Percentiles rank a stretch among this genome's conserved stretches.
Evolutionary conservation across 1,140 invertebrate genomes (phyloP).

Genomic region (Scaptomyza pallida): DNA sequence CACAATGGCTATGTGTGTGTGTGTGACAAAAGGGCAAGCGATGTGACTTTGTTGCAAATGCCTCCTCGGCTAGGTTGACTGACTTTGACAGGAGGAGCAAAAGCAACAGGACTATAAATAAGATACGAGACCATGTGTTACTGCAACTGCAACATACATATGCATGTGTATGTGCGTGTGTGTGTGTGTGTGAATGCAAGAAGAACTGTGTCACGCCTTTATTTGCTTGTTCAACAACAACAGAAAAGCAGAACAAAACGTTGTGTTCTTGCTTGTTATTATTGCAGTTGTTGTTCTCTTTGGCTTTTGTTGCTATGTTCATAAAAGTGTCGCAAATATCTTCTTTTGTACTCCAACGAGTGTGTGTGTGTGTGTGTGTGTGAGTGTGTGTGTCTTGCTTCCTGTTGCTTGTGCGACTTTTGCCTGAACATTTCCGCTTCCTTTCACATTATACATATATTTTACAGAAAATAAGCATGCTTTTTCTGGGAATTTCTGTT

Average conservation of each 20-base stretch:
- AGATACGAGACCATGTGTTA: conserved; percentile 50
- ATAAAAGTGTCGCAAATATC: conserved; percentile 57
- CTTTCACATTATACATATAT: conserved; percentile 65
- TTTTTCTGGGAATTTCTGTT: conserved; percentile 13
- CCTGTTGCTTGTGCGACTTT: conserved; percentile 71
- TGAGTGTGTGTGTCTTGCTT: conserved; percentile 40
- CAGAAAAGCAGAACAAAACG: conserved; percentile 60
- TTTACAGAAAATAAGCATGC: conserved; percentile 24
- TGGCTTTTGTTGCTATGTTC: conserved; percentile 59
- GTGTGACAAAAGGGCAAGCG: conserved; percentile 33
- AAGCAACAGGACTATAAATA: conserved; percentile 59
- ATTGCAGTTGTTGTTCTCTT: conserved; percentile 49
- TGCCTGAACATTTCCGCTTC: conserved; percentile 74
- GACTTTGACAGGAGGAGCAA: conserved; percentile 60
- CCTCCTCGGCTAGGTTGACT: conserved; percentile 55
- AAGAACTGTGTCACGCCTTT: conserved; percentile 77
- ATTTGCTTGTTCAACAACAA: conserved; percentile 55
- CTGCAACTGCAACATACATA: conserved; percentile 15
- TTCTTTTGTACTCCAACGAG: conserved; percentile 20
- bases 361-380: conserved; percentile 34
- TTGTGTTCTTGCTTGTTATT: conserved; percentile 16
- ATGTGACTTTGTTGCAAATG: conserved; percentile 54
- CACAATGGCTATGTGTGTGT: conserved; percentile 25
- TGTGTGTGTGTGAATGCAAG: conserved; percentile 57
- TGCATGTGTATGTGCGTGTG: conserved; percentile 28